Evolutionary conservation across 2,888 invertebrate species (phyloP).

Genomic region (Brenthis hecate): DNA sequence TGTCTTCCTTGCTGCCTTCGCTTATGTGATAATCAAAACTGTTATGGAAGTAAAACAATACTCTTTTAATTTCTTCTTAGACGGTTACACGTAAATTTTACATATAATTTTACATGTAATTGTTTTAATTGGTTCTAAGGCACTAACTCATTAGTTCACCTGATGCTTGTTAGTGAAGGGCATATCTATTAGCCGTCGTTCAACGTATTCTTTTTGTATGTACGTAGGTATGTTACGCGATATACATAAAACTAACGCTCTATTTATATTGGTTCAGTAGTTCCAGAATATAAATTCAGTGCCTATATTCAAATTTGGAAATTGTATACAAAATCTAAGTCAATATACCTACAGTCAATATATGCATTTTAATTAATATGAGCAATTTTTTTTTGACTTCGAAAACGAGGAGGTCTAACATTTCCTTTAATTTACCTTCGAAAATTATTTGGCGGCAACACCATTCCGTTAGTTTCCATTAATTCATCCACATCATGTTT

Average conservation of each 20-base stretch:
- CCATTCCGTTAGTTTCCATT: conserved; percentile 61
- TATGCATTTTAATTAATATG: no score
- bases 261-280: no score
- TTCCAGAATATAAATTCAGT: no score
- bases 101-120: not conserved
- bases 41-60: conserved; percentile 19
- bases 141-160: not conserved
- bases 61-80: no score
- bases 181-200: not conserved
- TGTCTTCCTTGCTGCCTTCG: conserved; percentile 70
- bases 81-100: no score
- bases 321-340: no score
- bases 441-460: conserved; percentile 70
- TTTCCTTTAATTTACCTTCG: conserved; percentile 56
- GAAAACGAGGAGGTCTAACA: no score
- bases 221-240: no score
- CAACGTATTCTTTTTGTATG: not conserved
- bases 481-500: conserved; percentile 74
- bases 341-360: no score
- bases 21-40: conserved; percentile 83
- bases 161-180: not conserved
- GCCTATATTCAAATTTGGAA: no score
- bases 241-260: no score
- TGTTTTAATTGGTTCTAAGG: not conserved
- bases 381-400: no score